Evolutionary conservation across 2,113 vertebrate genomes (phyloP).

Genomic region (Coregonus clupeaformis): DNA sequence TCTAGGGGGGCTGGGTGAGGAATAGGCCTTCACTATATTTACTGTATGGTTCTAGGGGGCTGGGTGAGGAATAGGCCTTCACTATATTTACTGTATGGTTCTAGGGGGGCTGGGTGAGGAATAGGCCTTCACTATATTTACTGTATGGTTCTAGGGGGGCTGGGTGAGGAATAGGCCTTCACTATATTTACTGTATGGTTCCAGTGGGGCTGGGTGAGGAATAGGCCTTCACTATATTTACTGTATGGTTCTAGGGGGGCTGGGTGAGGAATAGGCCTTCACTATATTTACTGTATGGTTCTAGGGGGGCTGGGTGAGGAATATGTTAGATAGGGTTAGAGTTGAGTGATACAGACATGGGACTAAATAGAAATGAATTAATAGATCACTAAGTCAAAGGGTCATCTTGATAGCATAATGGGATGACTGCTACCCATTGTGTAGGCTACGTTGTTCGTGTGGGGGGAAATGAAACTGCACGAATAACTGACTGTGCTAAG

Average conservation of each 20-base stretch:
- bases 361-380: constrained; percentile 33
- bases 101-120: background rate
- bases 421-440: constrained; percentile 31
- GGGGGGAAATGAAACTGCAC: constrained; percentile 40
- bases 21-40: too few relatives aligned
- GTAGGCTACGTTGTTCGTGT: constrained; percentile 40
- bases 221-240: constrained; percentile 43
- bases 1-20: too few relatives aligned
- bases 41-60: too few relatives aligned
- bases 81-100: constrained; percentile 43
- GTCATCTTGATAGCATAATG: constrained; percentile 23
- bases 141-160: too few relatives aligned
- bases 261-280: constrained; percentile 30
- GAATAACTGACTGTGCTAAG: constrained; percentile 47
- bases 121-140: constrained; percentile 25
- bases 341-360: constrained; percentile 48
- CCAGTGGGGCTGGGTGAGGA: too few relatives aligned
- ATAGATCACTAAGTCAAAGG: background rate
- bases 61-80: constrained; percentile 13
- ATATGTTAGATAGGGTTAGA: constrained; percentile 56
- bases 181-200: too few relatives aligned
- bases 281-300: constrained; percentile 50
- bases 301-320: constrained; percentile 1
- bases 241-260: constrained; percentile 15
- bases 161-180: too few relatives aligned